These are phyloP conservation scores for Synanthedon vespiformis DNA, from an alignment of 2,888 invertebrate species.

Conservation along the genomic window DNA sequence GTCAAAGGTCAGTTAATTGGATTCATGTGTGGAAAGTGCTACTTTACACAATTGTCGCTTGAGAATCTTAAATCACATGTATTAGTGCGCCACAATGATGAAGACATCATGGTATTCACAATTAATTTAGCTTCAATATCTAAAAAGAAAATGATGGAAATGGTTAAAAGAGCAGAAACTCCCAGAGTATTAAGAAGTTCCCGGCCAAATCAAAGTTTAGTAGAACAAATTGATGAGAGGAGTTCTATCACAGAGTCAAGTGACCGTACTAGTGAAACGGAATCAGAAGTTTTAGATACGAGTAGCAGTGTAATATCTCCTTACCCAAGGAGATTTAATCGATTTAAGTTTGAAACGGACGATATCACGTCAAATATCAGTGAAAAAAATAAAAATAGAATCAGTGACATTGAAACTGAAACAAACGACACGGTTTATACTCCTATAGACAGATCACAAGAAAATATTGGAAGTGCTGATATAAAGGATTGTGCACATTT, in stretches of 20 bases:
- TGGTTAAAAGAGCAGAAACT: slow-evolving; percentile 15
- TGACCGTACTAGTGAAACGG: slow-evolving; percentile 9
- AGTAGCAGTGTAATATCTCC: slow-evolving; percentile 1
- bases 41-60: slow-evolving; percentile 77
- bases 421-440: no score
- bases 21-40: slow-evolving; percentile 78
- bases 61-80: slow-evolving; percentile 74
- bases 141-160: slow-evolving; percentile 23
- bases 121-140: slow-evolving; percentile 47
- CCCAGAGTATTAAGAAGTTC: slow-evolving; percentile 29
- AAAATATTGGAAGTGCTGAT: slow-evolving; percentile 5
- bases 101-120: slow-evolving; percentile 53
- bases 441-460: no score
- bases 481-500: slow-evolving; percentile 40
- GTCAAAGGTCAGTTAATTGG: slow-evolving; percentile 57
- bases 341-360: slow-evolving; percentile 33
- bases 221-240: slow-evolving; percentile 21
- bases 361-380: slow-evolving; percentile 12
- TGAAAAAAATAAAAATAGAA: no score
- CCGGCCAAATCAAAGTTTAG: slow-evolving; percentile 23
- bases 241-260: slow-evolving; percentile 20
- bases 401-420: no score
- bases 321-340: no score
- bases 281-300: slow-evolving; percentile 2
- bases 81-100: slow-evolving; percentile 61